Evolutionary conservation across 2,797 vertebrate genomes (phyloP), one percentile per base, ranked within the genome.

Genomic region (Emydoidea blandingii): DNA sequence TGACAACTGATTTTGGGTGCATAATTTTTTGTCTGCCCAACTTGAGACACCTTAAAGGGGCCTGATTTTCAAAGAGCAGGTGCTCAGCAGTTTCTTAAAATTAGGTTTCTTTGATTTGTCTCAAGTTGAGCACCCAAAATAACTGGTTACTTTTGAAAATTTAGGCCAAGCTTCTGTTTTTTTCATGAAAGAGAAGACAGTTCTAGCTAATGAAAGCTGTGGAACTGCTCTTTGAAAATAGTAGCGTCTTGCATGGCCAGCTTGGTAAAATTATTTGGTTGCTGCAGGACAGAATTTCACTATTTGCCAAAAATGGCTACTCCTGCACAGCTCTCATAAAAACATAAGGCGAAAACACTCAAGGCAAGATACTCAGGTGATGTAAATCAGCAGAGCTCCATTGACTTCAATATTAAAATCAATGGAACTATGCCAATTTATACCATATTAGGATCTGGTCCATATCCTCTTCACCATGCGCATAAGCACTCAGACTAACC

Each of bases 401-500:
- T 78, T 49, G 14, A 83, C 6, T 95, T 88, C 25, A 79, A 59
- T 87, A 82, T 18, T 59, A 79, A 93, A 44, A 34, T 34, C 62
- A 81, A 65, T 25, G 94, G 68, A 81, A 49, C 8, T 23, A 56
- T 12, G 23, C 3, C 0, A 1, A 49, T 91, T 94, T 56, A 31
- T 29, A 25, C 19, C 76, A 79, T 53, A 81, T 81, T 72, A 81
- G 89, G 72, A 90, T 94, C 78, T 85, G 49, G 27, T 74, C 91
- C 47, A 9, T 54, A 29, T 59, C 12, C 29, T 85, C 90, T 96
- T 87, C 19, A 68, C 83, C 82, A 83, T 83, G 19, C 52, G 54
- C 86, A 87, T 88, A 74, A 83, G 78, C 47, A 81, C 68, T 88
- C 54, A 29, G 14, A 23, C 87, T 93, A 94, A 79, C 94, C 86